Evolutionary conservation across 2,113 vertebrate genomes (phyloP), one percentile per base, ranked within the genome.

Genomic region (Patagioenas fasciata): DNA sequence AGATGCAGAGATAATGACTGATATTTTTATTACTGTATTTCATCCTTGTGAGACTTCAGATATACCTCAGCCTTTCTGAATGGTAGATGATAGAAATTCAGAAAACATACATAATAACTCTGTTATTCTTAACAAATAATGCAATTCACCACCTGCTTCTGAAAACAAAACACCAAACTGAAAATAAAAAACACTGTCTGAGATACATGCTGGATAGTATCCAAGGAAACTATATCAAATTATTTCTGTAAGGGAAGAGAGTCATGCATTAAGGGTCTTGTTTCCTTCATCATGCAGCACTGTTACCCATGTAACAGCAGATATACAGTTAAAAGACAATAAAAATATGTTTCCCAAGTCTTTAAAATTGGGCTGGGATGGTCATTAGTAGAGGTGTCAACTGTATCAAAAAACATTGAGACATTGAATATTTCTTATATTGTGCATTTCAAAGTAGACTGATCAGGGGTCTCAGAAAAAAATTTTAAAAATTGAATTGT

Each of bases 221-320:
- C 93, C 85, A 94, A 84, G 90, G 88, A 92, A 96, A 93, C 64
- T 53, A 28, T 50, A 79, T 48, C 51, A 84, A 80, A 28, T 23
- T 93, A 31, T 62, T 86, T 80, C 56, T 92, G 58, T 58, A 85
- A 48, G 51, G 36, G 34, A 91, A 79, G 32, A 87, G 6, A 67
- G 32, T 80, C 14, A 19, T 23, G 38, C 38, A 67, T 48, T 83
- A 78, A 88, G 29, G 17, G 16, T 50, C 82, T 90, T 16, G 14
- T 64, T 88, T 95, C 56, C 80, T 83, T 83, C 60, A 51, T 83
- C 42, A 24, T 36, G 94, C 61, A 48, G 32, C 69, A 64, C 36
- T 87, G n/a, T 18, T 64, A 38, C 64, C 26, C 31, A 10, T 19
- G n/a, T 14, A 72, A 72, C 28, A 87, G 40, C n/a, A 85, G 44